Conservation (phyloP, 2,888 invertebrate species). For the Ophion ellenae region DNA sequence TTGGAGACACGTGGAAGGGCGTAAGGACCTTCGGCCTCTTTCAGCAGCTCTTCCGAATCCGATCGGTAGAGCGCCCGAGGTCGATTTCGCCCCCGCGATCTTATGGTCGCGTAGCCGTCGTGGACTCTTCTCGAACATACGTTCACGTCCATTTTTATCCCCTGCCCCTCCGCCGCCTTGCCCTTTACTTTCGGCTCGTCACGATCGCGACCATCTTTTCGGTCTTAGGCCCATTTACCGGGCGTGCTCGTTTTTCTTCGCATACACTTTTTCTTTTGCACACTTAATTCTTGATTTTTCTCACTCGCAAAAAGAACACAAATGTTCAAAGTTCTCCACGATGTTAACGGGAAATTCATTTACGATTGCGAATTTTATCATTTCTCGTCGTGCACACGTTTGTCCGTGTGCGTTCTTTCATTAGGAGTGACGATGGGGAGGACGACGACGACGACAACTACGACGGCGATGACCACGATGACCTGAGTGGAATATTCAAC, state of each 20-base stretch:
- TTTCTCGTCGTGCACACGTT: constrained; percentile 48
- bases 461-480: constrained; percentile 47
- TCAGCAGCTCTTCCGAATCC: constrained; percentile 78
- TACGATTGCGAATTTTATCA: constrained; percentile 19
- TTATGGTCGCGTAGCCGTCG: constrained; percentile 95
- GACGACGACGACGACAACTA: constrained; percentile 28
- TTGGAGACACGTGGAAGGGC: constrained; percentile 73
- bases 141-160: constrained; percentile 77
- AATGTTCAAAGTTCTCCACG: no score
- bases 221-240: no score
- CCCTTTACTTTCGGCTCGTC: background rate
- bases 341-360: background rate
- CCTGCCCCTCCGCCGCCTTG: no score
- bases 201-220: background rate
- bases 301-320: no score
- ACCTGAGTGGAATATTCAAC: constrained; percentile 61
- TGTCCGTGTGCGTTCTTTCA: constrained; percentile 43
- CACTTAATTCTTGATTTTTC: no score
- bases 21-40: constrained; percentile 77
- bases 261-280: no score
- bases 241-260: no score
- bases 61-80: constrained; percentile 79
- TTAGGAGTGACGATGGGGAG: constrained; percentile 33
- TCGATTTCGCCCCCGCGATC: constrained; percentile 85
- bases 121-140: constrained; percentile 86